Conservation (phyloP, 2,888 invertebrate genomes). For the Meliscaeva auricollis region DNA sequence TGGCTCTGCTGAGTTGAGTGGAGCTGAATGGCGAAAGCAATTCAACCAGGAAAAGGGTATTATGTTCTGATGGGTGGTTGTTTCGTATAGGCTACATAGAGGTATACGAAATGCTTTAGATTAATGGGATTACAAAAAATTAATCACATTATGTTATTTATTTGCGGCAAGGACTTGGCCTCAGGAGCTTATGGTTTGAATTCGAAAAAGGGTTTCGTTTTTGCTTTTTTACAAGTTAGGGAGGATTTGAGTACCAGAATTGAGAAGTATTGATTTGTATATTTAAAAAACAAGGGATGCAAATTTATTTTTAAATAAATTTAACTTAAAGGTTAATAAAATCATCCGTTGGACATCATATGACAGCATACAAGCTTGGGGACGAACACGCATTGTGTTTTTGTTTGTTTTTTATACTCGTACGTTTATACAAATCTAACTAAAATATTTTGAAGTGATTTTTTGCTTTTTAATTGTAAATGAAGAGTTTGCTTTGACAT, state of each 20-base stretch:
- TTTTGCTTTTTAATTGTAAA: no score
- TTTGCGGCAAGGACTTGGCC: conserved; percentile 56
- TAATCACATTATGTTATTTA: conserved; percentile 71
- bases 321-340: no score
- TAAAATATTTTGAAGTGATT: no score
- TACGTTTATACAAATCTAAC: no score
- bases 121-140: conserved; percentile 70
- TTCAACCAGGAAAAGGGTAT: conserved; percentile 29
- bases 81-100: neutral
- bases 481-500: no score
- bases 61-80: conserved; percentile 28
- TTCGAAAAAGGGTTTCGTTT: neutral
- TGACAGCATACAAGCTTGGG: no score
- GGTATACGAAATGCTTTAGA: conserved; percentile 51
- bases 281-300: neutral
- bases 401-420: no score
- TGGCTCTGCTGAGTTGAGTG: conserved; percentile 21
- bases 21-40: conserved; percentile 11
- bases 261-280: neutral
- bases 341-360: no score
- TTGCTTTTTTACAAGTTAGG: neutral
- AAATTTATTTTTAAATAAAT: no score
- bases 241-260: conserved; percentile 17
- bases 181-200: conserved; percentile 48
- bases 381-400: no score